A percentile compares a stretch with the other conserved stretches of the same genome.
phyloP scores from a whole-genome alignment of 2,797 vertebrate genomes.

The Erithacus rubecula region DNA sequence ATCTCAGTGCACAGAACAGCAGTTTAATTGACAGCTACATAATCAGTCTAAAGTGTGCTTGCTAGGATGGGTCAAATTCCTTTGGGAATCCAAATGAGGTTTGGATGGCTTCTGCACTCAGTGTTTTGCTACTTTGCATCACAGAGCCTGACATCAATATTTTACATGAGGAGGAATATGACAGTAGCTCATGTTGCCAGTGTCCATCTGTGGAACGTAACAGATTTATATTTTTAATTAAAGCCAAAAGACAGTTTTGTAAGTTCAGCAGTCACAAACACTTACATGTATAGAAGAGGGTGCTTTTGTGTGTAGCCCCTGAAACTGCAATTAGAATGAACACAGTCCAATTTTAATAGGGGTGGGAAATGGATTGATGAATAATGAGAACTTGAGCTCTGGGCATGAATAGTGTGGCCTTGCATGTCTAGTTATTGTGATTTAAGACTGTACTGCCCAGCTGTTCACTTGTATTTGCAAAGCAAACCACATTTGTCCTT shows the following conservation, averaged over 20 bases:
- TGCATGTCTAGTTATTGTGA: background rate
- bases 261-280: background rate
- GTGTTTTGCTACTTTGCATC: conserved; percentile 21
- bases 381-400: background rate
- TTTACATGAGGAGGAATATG: background rate
- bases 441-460: background rate
- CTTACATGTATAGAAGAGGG: background rate
- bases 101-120: conserved; percentile 13
- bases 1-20: conserved; percentile 4
- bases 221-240: conserved; percentile 27
- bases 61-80: conserved; percentile 6
- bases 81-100: conserved; percentile 48
- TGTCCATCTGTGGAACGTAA: background rate
- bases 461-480: background rate
- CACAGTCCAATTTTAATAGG: background rate
- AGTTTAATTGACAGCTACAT: conserved; percentile 37
- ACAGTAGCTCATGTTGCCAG: background rate
- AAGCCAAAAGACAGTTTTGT: background rate
- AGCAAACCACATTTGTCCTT: background rate
- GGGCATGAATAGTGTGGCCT: background rate
- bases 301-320: background rate
- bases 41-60: conserved; percentile 39
- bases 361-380: background rate
- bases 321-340: background rate
- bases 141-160: background rate